These are phyloP conservation scores for Cynopterus sphinx DNA, from an alignment of 2,797 vertebrate genomes.

Conservation along the genomic window DNA sequence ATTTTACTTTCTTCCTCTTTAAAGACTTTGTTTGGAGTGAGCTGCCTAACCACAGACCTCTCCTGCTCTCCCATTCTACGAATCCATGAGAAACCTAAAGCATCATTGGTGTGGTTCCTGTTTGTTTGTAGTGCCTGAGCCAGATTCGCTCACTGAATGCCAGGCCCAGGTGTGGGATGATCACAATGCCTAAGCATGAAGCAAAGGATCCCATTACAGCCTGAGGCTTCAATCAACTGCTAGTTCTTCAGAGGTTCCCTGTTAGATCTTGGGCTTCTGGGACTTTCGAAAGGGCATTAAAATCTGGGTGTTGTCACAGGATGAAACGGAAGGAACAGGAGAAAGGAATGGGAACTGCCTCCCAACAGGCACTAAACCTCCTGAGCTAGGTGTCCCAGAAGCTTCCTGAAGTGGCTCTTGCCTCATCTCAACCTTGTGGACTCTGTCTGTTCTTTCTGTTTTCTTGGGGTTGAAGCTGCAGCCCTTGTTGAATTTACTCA, in stretches of 20 bases:
- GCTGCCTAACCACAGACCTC: neutral
- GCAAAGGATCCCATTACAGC: neutral
- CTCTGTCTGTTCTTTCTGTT: neutral
- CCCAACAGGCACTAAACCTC: neutral
- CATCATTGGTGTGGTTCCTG: neutral
- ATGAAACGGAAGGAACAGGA: neutral
- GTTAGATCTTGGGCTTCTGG: neutral
- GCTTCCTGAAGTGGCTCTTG: neutral
- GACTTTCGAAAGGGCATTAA: neutral
- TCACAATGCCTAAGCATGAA: neutral
- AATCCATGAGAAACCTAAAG: neutral
- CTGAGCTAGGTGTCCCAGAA: neutral
- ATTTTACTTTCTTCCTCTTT: slow-evolving; percentile 5
- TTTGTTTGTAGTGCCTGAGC: neutral
- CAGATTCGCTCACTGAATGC: neutral
- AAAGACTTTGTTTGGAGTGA: neutral
- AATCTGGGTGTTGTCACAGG: neutral
- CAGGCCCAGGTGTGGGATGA: neutral
- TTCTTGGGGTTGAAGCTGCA: neutral
- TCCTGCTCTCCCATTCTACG: neutral
- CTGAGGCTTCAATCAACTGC: neutral
- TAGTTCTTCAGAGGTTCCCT: neutral
- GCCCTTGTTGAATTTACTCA: neutral
- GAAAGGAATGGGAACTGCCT: neutral
- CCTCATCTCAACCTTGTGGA: neutral